Evolutionary conservation across 2,113 vertebrate genomes (phyloP).

Genomic region (Polypterus senegalus): DNA sequence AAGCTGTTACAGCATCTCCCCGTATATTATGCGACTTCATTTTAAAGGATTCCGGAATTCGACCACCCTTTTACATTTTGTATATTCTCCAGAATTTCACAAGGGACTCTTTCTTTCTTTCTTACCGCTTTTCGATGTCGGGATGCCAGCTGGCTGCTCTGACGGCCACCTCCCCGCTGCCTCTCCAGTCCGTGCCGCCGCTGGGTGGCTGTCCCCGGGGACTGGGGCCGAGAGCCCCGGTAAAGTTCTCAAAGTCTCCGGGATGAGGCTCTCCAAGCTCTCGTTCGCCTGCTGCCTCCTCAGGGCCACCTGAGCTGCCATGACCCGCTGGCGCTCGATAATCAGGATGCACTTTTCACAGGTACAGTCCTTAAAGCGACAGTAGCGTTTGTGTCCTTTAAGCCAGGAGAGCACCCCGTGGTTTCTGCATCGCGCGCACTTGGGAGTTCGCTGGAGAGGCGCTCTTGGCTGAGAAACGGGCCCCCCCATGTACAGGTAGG

Average conservation of each 20-base stretch:
- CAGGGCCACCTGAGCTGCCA: conserved; percentile 92
- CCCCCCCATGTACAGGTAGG: conserved; percentile 86
- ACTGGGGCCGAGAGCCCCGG: conserved; percentile 45
- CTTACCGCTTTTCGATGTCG: conserved; percentile 17
- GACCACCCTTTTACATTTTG: too few relatives aligned
- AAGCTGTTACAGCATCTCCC: too few relatives aligned
- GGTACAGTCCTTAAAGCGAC: conserved; percentile 92
- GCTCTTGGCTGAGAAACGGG: conserved; percentile 80
- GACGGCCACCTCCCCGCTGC: conserved; percentile 36
- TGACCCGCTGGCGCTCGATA: conserved; percentile 89
- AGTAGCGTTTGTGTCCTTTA: conserved; percentile 92
- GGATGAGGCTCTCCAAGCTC: conserved; percentile 84
- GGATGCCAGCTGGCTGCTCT: conserved; percentile 24
- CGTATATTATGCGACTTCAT: too few relatives aligned
- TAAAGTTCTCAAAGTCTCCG: conserved; percentile 69
- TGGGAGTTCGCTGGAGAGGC: conserved; percentile 82
- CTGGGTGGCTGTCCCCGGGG: conserved; percentile 28
- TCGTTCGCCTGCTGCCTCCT: conserved; percentile 89
- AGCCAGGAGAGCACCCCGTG: conserved; percentile 93
- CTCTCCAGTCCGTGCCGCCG: conserved; percentile 17
- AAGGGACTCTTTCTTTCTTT: not conserved
- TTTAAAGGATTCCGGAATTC: too few relatives aligned
- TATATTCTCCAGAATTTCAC: too few relatives aligned
- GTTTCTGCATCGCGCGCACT: conserved; percentile 89
- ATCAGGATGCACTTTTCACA: conserved; percentile 96